phyloP scores from a whole-genome alignment of 2,113 vertebrate genomes.

The Misgurnus anguillicaudatus region DNA sequence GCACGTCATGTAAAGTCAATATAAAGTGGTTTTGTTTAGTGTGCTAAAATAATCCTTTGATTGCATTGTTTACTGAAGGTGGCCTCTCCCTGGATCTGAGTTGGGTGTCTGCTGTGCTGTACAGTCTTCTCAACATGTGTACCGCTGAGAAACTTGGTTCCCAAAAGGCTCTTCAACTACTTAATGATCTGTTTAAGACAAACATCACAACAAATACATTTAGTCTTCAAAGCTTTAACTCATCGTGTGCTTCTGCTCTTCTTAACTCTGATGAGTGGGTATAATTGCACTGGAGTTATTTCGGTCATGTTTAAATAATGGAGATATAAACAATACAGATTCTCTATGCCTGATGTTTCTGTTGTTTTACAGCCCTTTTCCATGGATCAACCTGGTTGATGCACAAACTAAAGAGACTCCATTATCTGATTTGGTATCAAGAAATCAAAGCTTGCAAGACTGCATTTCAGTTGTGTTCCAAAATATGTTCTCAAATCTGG shows the following conservation, averaged over 20 bases:
- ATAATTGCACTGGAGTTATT: too few relatives aligned
- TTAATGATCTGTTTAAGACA: constrained; percentile 62
- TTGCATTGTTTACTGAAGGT: constrained; percentile 55
- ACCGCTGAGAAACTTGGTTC: constrained; percentile 56
- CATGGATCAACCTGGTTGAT: constrained; percentile 75
- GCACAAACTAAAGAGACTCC: constrained; percentile 71
- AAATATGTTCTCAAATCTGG: constrained; percentile 47
- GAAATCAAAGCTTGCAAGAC: constrained; percentile 51
- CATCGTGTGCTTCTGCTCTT: constrained; percentile 59
- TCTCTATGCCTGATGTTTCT: background rate
- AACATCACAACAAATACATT: constrained; percentile 44
- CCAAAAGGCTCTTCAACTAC: constrained; percentile 53
- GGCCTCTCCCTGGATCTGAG: constrained; percentile 64
- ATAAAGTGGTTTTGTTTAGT: background rate
- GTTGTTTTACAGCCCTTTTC: constrained; percentile 67
- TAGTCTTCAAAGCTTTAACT: constrained; percentile 63
- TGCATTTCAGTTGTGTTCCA: constrained; percentile 60
- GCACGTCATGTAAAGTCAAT: background rate
- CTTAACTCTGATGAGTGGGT: constrained; percentile 59
- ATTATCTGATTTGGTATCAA: constrained; percentile 56
- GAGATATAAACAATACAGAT: too few relatives aligned
- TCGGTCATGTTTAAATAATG: too few relatives aligned
- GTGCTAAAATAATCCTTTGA: background rate
- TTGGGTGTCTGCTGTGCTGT: constrained; percentile 74
- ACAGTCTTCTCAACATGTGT: constrained; percentile 71